Percentiles rank a stretch among this genome's conserved stretches.
phyloP scores from a whole-genome alignment of 2,113 vertebrate genomes.

The Todiramphus saurophagus region DNA sequence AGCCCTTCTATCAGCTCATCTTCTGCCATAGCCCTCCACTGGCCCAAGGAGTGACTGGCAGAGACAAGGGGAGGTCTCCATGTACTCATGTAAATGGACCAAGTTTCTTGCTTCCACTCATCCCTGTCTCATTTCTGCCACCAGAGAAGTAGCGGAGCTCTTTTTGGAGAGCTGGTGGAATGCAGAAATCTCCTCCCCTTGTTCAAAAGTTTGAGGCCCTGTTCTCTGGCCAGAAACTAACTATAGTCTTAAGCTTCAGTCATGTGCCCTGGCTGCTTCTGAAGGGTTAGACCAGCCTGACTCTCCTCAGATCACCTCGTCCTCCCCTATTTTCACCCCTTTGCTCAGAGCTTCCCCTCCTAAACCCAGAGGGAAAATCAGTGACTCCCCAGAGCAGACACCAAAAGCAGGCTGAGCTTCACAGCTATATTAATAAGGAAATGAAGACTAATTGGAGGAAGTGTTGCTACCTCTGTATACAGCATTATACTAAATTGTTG shows the following conservation, averaged over 20 bases:
- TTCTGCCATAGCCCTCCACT: neutral
- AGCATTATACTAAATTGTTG: neutral
- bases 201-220: neutral
- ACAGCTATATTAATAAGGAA: neutral
- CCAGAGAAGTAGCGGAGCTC: neutral
- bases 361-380: neutral
- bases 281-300: neutral
- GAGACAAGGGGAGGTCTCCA: neutral
- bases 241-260: neutral
- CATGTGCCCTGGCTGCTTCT: no score
- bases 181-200: neutral
- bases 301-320: neutral
- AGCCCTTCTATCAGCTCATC: neutral
- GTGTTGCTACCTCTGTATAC: neutral
- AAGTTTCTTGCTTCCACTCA: neutral
- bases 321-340: neutral
- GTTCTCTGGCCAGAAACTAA: neutral
- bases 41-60: neutral
- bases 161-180: neutral
- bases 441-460: conserved; percentile 11
- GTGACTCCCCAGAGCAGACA: neutral
- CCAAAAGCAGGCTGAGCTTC: neutral
- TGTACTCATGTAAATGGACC: neutral
- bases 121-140: neutral
- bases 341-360: neutral